Conservation (phyloP, 2,113 vertebrate genomes). For the Callithrix jacchus region DNA sequence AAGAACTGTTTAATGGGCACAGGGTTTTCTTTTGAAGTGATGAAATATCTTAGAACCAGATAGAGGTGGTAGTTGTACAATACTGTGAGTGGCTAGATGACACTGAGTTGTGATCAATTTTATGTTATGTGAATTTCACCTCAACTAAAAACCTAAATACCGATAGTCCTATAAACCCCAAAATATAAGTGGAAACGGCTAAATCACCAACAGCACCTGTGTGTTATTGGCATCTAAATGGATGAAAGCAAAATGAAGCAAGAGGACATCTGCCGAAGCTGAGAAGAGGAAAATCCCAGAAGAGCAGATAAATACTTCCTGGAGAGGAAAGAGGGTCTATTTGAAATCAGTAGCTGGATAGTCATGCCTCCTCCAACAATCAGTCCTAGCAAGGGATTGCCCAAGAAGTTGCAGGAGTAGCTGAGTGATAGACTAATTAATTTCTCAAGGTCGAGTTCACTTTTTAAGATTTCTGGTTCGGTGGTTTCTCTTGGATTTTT, state of each 20-base stretch:
- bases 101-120: not conserved
- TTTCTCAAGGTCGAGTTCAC: slow-evolving; percentile 37
- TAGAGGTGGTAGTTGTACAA: not conserved
- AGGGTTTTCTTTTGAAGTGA: not conserved
- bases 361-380: not conserved
- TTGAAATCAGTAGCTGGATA: not conserved
- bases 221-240: not conserved
- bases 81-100: not conserved
- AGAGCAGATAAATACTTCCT: not conserved
- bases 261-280: not conserved
- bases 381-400: not conserved
- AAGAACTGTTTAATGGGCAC: not conserved
- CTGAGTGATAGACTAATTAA: not conserved
- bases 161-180: not conserved
- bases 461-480: slow-evolving; percentile 20
- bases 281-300: not conserved
- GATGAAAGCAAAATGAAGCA: not conserved
- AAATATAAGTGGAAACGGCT: not conserved
- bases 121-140: not conserved
- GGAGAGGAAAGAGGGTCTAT: not conserved
- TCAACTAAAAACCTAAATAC: not conserved
- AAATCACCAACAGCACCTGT: not conserved
- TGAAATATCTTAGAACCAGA: not conserved
- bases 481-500: slow-evolving; percentile 11
- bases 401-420: not conserved